A percentile compares a stretch with the other conserved stretches of the same genome.
These are phyloP conservation scores for Dermatophagoides farinae DNA, from an alignment of 1,140 invertebrate genomes.

Conservation along the genomic window DNA sequence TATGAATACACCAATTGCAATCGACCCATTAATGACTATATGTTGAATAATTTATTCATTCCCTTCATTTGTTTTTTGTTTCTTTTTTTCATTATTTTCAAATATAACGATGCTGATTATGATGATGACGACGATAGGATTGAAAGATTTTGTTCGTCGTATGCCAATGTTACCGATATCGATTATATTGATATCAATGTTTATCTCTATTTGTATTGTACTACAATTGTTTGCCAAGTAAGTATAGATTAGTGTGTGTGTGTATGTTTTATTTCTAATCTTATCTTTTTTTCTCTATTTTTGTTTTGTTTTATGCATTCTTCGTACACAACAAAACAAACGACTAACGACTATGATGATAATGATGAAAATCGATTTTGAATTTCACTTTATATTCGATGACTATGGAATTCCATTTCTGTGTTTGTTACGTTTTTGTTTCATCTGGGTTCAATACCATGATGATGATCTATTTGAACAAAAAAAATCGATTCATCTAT, in stretches of 20 bases:
- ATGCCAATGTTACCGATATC: conserved; percentile 3
- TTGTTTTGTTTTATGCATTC: no score
- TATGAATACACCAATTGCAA: no score
- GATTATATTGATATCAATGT: not conserved
- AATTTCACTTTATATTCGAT: no score
- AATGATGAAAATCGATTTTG: no score
- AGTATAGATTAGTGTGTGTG: no score
- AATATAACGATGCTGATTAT: not conserved
- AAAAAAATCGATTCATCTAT: not conserved
- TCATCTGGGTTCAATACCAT: not conserved
- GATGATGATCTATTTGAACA: not conserved
- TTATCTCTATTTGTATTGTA: not conserved
- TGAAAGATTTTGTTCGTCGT: not conserved
- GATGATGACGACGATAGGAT: not conserved
- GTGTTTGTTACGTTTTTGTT: not conserved
- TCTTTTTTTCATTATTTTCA: not conserved
- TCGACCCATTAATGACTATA: no score
- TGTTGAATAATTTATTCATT: not conserved
- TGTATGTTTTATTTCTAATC: not conserved
- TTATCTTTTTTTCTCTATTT: not conserved
- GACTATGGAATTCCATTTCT: not conserved
- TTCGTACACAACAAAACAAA: no score
- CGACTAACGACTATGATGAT: no score
- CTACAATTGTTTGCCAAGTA: conserved; percentile 2
- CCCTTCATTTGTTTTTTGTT: not conserved